A percentile compares a stretch with the other conserved stretches of the same genome.
Conservation (phyloP, 2,888 invertebrate species). For the Hoplodrina blanda region DNA sequence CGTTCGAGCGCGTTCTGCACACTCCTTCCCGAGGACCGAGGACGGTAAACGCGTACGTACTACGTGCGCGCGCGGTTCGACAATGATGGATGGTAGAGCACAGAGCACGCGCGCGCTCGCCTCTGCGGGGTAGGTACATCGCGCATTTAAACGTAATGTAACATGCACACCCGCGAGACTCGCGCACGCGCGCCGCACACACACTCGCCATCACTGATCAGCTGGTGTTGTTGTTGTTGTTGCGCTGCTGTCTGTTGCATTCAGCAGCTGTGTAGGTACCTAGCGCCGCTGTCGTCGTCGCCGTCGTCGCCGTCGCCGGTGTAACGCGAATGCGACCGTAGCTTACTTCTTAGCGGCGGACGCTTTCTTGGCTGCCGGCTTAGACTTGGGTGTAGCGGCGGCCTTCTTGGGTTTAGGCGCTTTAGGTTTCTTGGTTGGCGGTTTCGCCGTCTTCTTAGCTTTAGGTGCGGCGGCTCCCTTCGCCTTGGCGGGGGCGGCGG, state of each 20-base stretch:
- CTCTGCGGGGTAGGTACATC: too few relatives aligned
- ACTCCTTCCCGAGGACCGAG: too few relatives aligned
- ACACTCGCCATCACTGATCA: not conserved
- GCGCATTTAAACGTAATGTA: too few relatives aligned
- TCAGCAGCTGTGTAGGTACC: not conserved
- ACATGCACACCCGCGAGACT: too few relatives aligned
- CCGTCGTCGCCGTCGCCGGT: conserved; percentile 10
- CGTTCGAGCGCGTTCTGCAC: too few relatives aligned
- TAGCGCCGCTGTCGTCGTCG: not conserved
- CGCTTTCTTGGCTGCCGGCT: conserved; percentile 62
- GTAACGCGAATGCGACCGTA: conserved; percentile 18
- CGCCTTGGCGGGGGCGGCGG: too few relatives aligned
- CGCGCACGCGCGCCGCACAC: too few relatives aligned
- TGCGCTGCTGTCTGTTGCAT: too few relatives aligned
- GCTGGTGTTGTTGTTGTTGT: conserved; percentile 46
- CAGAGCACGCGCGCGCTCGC: too few relatives aligned
- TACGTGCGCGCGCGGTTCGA: too few relatives aligned
- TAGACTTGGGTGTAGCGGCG: conserved; percentile 62
- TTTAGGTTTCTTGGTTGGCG: conserved; percentile 78
- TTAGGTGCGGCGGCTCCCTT: conserved; percentile 44
- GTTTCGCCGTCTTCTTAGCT: conserved; percentile 70
- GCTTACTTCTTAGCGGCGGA: conserved; percentile 60
- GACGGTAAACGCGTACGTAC: too few relatives aligned
- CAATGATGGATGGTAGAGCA: too few relatives aligned
- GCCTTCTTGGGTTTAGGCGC: conserved; percentile 79